These are phyloP conservation scores for Cyprinodon brontotheroides DNA, from an alignment of 2,113 vertebrate species.

Conservation along the genomic window DNA sequence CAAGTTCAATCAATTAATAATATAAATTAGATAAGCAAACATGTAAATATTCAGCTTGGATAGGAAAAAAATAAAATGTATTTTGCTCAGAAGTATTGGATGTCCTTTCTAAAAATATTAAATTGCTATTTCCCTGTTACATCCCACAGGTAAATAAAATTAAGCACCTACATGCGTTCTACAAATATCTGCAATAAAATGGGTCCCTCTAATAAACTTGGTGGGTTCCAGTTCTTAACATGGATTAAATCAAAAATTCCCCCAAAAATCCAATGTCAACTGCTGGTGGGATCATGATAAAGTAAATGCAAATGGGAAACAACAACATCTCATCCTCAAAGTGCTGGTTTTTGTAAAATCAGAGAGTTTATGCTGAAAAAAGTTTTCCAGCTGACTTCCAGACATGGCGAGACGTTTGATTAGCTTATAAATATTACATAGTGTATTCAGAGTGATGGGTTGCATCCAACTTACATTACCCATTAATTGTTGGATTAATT, in stretches of 20 bases:
- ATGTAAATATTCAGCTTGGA: not conserved
- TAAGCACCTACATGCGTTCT: not conserved
- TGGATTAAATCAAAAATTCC: not conserved
- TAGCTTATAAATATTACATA: not conserved
- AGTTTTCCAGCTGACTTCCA: not conserved
- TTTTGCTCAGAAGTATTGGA: too few species aligned
- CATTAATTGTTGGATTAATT: not conserved
- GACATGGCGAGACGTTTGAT: not conserved
- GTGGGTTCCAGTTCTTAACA: too few species aligned
- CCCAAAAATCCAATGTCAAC: not conserved
- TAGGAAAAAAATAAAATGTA: not conserved
- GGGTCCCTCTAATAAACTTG: not conserved
- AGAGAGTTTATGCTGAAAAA: not conserved
- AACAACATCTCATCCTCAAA: not conserved
- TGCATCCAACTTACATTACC: not conserved
- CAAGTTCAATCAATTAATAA: slow-evolving; percentile 1
- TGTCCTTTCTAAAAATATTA: too few species aligned
- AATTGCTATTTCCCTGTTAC: not conserved
- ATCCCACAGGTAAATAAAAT: not conserved
- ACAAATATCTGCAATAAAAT: not conserved
- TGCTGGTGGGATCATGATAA: not conserved
- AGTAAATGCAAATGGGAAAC: not conserved
- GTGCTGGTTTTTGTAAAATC: not conserved
- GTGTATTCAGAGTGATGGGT: not conserved
- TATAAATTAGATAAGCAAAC: slow-evolving; percentile 11